Evolutionary conservation across 92 coral and sea anemone species (phyloP), one percentile per base, ranked within the genome.

Genomic region (Epizoanthus illoricatus): DNA sequence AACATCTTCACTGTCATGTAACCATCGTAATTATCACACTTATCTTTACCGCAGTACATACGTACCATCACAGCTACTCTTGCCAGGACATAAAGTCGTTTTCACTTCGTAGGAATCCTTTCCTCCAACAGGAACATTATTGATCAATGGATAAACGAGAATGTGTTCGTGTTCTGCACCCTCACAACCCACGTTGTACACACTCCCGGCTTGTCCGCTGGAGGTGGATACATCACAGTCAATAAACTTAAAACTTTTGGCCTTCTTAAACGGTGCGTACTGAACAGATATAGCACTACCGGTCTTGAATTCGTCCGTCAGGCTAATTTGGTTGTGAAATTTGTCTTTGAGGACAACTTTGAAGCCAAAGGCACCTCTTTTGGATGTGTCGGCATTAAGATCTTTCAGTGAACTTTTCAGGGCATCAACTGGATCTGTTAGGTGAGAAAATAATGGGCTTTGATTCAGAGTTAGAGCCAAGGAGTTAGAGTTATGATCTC

Each of bases 81-180:
- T 85, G 41, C 92, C 92, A 8, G 92, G 89, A 76, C 92, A 89
- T n/a, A 81, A 18, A 5, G 86, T 88, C n/a, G 92, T 86, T 36
- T 59, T 75, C 0, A 84, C 87, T 56, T 89, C 87, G 57, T 85
- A 89, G 45, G 78, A 80, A 5, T 42, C 74, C 69, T 60, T 71
- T 19, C 81, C 89, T 17, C 89, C 92, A 18, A 85, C 71, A 6
- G 88, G 89, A 10, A 85, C 92, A 28, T 89, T 89, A 73, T 89
- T 89, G 55, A 89, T 85, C 0, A 82, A 81, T 28, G 92, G 89
- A 24, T 85, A 89, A 76, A 85, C 76, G 13, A 60, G 65, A 59
- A 89, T 85, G 36, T 60, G 71, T 28, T 89, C 89, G 47, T 81
- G 69, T 4, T 75, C 82, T 0, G 89, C 92, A 12, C 92, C 89